Percentiles rank a stretch among this genome's conserved stretches.
phyloP scores from a whole-genome alignment of 2,888 invertebrate genomes.

The Idaea aversata region DNA sequence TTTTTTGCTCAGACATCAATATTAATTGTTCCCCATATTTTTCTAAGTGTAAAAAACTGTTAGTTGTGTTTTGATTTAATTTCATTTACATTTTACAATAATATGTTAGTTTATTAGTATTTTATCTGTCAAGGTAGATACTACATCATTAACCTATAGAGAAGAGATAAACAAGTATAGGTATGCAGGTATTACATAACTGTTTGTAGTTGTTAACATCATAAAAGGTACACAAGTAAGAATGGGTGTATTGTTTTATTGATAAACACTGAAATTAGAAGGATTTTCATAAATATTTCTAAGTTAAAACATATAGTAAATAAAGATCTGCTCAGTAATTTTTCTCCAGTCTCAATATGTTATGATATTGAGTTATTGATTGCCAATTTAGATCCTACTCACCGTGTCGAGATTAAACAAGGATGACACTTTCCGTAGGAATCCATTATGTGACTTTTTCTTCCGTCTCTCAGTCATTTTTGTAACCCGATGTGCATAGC shows the following conservation, averaged over 20 bases:
- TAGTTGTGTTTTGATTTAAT: neutral
- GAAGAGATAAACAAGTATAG: neutral
- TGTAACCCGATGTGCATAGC: slow-evolving; percentile 69
- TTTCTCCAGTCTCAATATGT: neutral
- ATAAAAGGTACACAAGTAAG: neutral
- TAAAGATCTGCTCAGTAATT: neutral
- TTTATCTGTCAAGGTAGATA: neutral
- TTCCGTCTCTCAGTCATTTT: slow-evolving; percentile 80
- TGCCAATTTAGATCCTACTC: slow-evolving; percentile 67
- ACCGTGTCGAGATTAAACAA: slow-evolving; percentile 93
- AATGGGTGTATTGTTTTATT: neutral
- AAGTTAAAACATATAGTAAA: neutral
- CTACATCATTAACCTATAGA: neutral
- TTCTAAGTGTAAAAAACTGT: neutral
- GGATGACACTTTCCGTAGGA: slow-evolving; percentile 93
- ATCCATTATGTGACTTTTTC: slow-evolving; percentile 83
- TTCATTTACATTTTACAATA: neutral
- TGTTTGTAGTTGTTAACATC: neutral
- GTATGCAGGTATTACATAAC: neutral
- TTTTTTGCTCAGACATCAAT: neutral
- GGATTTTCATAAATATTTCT: neutral
- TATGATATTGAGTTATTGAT: slow-evolving; percentile 24
- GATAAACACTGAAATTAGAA: neutral
- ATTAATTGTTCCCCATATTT: neutral
- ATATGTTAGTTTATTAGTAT: neutral